These are phyloP conservation scores for Dasyurus viverrinus DNA, from an alignment of 2,113 vertebrate species.

Conservation along the genomic window DNA sequence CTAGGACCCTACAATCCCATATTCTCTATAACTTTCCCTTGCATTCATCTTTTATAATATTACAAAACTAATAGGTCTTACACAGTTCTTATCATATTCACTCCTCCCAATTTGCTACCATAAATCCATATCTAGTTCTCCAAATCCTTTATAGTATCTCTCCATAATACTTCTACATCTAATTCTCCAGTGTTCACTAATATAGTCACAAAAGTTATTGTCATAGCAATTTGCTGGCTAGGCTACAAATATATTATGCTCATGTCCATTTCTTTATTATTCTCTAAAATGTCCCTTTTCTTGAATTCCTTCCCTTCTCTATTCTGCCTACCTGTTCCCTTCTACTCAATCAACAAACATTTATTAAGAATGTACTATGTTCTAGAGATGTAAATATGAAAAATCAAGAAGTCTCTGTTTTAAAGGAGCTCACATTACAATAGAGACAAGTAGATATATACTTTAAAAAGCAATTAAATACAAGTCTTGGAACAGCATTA, in stretches of 20 bases:
- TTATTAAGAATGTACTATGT: background rate
- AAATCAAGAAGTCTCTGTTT: background rate
- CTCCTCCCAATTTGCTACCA: background rate
- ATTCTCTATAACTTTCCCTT: background rate
- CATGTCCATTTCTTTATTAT: background rate
- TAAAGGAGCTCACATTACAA: background rate
- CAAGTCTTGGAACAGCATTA: background rate
- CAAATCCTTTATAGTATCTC: background rate
- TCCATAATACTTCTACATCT: background rate
- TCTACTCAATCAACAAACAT: background rate
- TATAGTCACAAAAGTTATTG: background rate
- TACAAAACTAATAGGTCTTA: background rate
- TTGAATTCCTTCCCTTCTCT: background rate
- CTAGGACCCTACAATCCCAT: background rate
- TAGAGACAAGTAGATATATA: too few relatives aligned
- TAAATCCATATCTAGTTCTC: background rate
- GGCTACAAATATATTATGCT: background rate
- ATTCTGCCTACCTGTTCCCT: background rate
- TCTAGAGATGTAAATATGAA: background rate
- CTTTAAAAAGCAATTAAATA: background rate
- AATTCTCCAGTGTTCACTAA: background rate
- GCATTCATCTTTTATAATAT: background rate
- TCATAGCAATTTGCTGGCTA: background rate
- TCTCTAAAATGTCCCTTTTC: background rate
- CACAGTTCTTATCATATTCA: background rate